Conservation (phyloP, 1,140 invertebrate species). For the Anastatus disparis region DNA sequence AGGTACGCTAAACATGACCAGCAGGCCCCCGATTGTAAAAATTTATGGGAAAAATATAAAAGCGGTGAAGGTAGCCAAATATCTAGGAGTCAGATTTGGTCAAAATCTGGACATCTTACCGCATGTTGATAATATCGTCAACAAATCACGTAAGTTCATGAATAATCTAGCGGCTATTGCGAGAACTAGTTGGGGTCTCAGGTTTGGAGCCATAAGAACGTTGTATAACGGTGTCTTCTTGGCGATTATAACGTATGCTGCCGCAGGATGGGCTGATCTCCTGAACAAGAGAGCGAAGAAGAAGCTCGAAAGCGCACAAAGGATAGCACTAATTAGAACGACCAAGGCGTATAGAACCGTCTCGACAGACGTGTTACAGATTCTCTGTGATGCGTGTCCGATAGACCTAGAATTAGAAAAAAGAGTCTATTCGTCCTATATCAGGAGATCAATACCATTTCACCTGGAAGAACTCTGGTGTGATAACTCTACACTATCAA, state of each 20-base stretch:
- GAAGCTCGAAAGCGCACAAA: neutral
- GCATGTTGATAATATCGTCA: neutral
- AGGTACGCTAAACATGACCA: neutral
- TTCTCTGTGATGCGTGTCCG: neutral
- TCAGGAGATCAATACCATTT: neutral
- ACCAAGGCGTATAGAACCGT: neutral
- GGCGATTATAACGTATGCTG: neutral
- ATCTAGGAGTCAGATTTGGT: neutral
- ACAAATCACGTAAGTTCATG: neutral
- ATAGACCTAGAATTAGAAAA: neutral
- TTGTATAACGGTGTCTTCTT: neutral
- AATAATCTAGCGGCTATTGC: neutral
- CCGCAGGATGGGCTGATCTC: neutral
- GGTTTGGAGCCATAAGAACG: neutral
- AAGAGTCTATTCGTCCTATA: neutral
- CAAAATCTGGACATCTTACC: neutral
- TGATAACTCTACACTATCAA: neutral
- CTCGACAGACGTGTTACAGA: neutral
- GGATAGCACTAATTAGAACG: neutral
- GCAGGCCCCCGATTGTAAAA: neutral
- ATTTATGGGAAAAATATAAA: neutral
- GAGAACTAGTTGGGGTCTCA: neutral
- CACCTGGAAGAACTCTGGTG: neutral
- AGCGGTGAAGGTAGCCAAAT: neutral
- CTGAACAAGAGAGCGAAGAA: neutral